These are phyloP conservation scores for Drosophila picticornis DNA, from an alignment of 2,888 invertebrate species.

Conservation along the genomic window DNA sequence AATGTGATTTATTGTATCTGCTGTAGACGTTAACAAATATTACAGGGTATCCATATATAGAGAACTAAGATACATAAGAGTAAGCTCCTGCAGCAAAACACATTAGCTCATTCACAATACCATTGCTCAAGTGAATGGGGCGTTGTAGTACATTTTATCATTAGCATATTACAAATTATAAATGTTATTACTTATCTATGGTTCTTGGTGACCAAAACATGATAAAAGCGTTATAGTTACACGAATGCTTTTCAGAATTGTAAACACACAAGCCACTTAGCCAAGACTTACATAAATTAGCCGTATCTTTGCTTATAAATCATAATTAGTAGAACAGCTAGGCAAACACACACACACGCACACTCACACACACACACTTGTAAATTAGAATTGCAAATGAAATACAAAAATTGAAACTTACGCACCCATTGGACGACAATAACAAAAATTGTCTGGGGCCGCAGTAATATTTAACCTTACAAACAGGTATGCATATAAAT, in stretches of 20 bases:
- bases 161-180: slow-evolving; percentile 39
- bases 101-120: slow-evolving; percentile 11
- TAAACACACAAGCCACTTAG: slow-evolving; percentile 30
- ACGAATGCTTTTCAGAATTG: slow-evolving; percentile 44
- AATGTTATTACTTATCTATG: slow-evolving; percentile 17
- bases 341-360: slow-evolving; percentile 27
- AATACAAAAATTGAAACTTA: slow-evolving; percentile 39
- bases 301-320: slow-evolving; percentile 54
- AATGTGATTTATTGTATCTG: neutral
- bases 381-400: slow-evolving; percentile 57
- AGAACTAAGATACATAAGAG: neutral
- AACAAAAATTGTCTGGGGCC: slow-evolving; percentile 30
- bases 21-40: neutral
- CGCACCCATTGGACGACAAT: slow-evolving; percentile 54
- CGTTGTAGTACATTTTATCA: slow-evolving; percentile 3
- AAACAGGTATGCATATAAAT: slow-evolving; percentile 44
- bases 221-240: slow-evolving; percentile 51
- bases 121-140: slow-evolving; percentile 18
- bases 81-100: slow-evolving; percentile 26
- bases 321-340: slow-evolving; percentile 50
- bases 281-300: slow-evolving; percentile 46
- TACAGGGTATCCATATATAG: neutral
- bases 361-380: neutral
- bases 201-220: slow-evolving; percentile 31
- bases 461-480: slow-evolving; percentile 60